Percentiles rank a stretch among this genome's conserved stretches.
These are phyloP conservation scores for Phylloscopus collybita DNA, from an alignment of 2,797 vertebrate genomes.

Conservation along the genomic window DNA sequence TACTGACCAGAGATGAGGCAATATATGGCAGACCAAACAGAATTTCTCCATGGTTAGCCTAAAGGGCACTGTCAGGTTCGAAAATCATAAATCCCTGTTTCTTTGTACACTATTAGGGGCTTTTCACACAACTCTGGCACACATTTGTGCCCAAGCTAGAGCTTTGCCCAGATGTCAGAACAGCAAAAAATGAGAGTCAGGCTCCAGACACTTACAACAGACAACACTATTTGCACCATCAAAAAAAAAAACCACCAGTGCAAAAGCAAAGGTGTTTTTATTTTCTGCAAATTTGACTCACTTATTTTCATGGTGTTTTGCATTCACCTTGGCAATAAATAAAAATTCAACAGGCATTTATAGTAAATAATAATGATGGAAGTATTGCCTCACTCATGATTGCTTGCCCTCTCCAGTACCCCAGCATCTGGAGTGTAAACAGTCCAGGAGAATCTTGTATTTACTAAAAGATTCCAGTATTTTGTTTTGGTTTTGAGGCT, in stretches of 20 bases:
- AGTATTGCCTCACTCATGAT: neutral
- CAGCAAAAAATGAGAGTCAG: neutral
- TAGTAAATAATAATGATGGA: neutral
- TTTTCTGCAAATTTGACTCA: neutral
- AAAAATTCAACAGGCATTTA: neutral
- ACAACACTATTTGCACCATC: neutral
- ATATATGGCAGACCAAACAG: neutral
- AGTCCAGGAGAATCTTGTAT: neutral
- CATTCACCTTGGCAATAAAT: neutral
- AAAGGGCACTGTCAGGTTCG: neutral
- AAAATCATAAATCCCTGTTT: conserved; percentile 1
- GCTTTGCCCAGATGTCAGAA: neutral
- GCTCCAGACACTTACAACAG: neutral
- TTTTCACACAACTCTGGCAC: neutral
- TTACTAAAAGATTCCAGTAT: neutral
- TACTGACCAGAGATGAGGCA: neutral
- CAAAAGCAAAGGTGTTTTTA: neutral
- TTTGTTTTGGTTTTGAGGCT: neutral
- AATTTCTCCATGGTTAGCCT: neutral
- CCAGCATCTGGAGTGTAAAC: neutral
- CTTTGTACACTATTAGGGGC: neutral
- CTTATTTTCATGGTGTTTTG: neutral
- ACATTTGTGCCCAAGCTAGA: neutral
- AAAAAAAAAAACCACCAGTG: neutral
- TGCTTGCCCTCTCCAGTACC: neutral